These are phyloP conservation scores for Synaphobranchus kaupii DNA, from an alignment of 2,797 vertebrate species.

Conservation along the genomic window DNA sequence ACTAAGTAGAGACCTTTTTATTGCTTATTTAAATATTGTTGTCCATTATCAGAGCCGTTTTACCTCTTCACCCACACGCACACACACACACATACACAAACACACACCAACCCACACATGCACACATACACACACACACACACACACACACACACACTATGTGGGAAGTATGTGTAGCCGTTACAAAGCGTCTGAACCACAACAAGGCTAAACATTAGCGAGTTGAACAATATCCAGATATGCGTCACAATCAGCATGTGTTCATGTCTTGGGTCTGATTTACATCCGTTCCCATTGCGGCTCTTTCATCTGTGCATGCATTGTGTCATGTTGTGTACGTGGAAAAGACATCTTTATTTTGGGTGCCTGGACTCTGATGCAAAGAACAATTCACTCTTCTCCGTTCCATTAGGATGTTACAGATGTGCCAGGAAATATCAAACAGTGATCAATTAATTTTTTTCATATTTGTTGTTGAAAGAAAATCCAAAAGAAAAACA, in stretches of 20 bases:
- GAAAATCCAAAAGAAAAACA: neutral
- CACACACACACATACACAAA: too few relatives aligned
- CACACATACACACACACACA: neutral
- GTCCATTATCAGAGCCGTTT: neutral
- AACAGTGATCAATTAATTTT: slow-evolving; percentile 8
- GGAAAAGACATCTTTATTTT: slow-evolving; percentile 43
- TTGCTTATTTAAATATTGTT: slow-evolving; percentile 16
- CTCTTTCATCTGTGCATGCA: slow-evolving; percentile 44
- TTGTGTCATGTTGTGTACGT: slow-evolving; percentile 52
- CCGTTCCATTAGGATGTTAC: neutral
- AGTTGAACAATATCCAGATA: slow-evolving; percentile 50
- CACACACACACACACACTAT: neutral
- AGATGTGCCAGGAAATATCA: neutral
- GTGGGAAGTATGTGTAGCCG: slow-evolving; percentile 46
- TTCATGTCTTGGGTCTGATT: slow-evolving; percentile 50
- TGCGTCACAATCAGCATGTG: slow-evolving; percentile 48
- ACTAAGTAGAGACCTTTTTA: neutral
- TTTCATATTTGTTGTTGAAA: neutral
- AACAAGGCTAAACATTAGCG: slow-evolving; percentile 36
- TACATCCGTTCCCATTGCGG: slow-evolving; percentile 42
- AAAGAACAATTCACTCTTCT: neutral
- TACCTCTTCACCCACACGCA: neutral
- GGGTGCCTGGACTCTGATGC: slow-evolving; percentile 14
- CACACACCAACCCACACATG: neutral
- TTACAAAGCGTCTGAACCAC: slow-evolving; percentile 44